Evolutionary conservation across 2,888 invertebrate genomes (phyloP).

Genomic region (Bombylius major): DNA sequence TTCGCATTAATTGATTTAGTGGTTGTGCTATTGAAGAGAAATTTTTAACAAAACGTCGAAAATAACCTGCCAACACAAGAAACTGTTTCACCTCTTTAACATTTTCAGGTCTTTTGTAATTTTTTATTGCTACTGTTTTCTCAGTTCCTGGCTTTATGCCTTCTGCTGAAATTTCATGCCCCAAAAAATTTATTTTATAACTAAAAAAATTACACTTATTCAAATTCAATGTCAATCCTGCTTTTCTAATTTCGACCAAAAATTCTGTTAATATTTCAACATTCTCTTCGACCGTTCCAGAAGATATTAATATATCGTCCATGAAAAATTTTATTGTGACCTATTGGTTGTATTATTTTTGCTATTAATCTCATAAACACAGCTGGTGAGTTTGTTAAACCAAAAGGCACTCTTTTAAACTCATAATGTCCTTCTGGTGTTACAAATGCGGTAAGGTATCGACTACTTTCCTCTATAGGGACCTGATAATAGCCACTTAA

Average conservation of each 20-base stretch:
- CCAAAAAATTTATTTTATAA: not conserved
- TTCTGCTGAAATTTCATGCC: not conserved
- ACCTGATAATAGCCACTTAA: conserved; percentile 9
- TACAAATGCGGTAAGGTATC: conserved; percentile 18
- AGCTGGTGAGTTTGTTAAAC: conserved; percentile 18
- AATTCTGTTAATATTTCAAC: not conserved
- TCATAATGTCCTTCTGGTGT: conserved; percentile 22
- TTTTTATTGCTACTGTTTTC: not conserved
- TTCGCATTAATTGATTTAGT: not conserved
- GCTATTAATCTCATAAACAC: conserved; percentile 12
- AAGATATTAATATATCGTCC: conserved; percentile 1
- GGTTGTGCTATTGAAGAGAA: not conserved
- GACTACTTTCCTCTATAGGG: not conserved
- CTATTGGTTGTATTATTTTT: not conserved
- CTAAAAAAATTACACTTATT: not conserved
- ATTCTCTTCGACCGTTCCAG: not conserved
- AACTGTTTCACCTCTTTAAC: not conserved
- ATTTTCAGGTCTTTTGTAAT: conserved; percentile 1
- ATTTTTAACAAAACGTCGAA: not conserved
- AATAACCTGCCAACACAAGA: not conserved
- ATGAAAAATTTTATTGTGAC: not conserved
- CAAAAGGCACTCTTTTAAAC: conserved; percentile 9
- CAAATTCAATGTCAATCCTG: not conserved
- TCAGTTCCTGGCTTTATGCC: not conserved
- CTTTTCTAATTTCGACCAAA: not conserved